phyloP scores from a whole-genome alignment of 2,888 invertebrate genomes.

The Callimorpha dominula region DNA sequence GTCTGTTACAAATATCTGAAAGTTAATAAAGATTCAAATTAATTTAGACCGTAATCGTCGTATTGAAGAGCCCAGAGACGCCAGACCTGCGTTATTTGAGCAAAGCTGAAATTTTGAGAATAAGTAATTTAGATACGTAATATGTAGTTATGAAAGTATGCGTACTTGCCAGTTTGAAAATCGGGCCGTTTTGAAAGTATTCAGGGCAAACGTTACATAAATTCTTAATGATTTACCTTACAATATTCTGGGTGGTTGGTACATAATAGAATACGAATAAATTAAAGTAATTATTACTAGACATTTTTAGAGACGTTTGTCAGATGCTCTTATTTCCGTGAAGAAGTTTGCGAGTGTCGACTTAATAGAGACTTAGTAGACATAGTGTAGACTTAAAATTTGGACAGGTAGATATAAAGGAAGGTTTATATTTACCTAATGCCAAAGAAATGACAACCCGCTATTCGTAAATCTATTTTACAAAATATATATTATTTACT shows the following conservation, averaged over 20 bases:
- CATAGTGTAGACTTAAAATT: no score
- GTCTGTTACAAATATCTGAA: slow-evolving; percentile 2
- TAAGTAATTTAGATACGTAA: no score
- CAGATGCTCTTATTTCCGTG: no score
- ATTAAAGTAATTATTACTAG: no score
- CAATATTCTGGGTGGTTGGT: no score
- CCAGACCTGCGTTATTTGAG: neutral
- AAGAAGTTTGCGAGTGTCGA: no score
- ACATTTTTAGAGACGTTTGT: no score
- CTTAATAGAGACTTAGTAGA: no score
- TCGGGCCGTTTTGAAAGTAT: neutral
- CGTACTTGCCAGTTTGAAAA: neutral
- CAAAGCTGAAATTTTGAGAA: neutral
- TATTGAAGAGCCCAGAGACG: neutral
- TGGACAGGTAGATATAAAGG: no score
- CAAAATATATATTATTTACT: neutral
- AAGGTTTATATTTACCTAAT: no score
- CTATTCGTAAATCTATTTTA: neutral
- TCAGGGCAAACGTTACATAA: neutral
- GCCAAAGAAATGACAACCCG: neutral
- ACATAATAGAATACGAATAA: no score
- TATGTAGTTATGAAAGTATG: neutral
- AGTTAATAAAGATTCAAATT: neutral
- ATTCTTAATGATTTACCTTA: no score
- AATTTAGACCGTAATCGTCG: neutral